phyloP scores from a whole-genome alignment of 1,140 invertebrate species.

The Nomia melanderi region DNA sequence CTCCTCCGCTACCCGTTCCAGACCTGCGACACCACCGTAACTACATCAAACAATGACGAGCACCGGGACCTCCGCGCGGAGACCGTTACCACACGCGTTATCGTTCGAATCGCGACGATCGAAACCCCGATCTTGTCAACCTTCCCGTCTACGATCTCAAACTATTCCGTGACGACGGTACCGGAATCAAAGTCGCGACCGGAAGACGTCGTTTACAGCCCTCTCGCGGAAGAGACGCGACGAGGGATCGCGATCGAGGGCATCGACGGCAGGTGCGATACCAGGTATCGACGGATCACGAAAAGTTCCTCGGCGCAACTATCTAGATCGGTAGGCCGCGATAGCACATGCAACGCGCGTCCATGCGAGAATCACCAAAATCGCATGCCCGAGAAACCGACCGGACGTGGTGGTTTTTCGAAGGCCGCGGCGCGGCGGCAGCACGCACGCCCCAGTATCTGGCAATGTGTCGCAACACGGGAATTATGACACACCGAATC shows the following conservation, averaged over 20 bases:
- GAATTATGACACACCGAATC: slow-evolving; percentile 18
- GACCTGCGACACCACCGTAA: slow-evolving; percentile 85
- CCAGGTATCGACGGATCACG: background rate
- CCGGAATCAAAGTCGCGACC: too few species aligned
- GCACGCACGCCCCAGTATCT: slow-evolving; percentile 40
- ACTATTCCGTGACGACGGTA: too few species aligned
- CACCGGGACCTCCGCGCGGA: slow-evolving; percentile 42
- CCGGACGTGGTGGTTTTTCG: slow-evolving; percentile 57
- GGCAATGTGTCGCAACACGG: slow-evolving; percentile 16
- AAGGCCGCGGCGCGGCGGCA: slow-evolving; percentile 44
- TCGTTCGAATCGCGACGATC: too few species aligned
- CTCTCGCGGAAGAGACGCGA: too few species aligned
- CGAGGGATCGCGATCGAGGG: too few species aligned
- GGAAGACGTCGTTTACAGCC: too few species aligned
- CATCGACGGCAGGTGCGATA: background rate
- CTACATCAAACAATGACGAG: slow-evolving; percentile 76
- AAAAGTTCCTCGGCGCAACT: slow-evolving; percentile 12
- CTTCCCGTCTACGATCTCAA: too few species aligned
- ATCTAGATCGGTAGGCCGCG: slow-evolving; percentile 27
- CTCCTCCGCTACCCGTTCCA: slow-evolving; percentile 97
- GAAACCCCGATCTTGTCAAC: too few species aligned
- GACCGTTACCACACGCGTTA: too few species aligned
- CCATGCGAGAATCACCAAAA: slow-evolving; percentile 50
- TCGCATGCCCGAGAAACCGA: slow-evolving; percentile 59
- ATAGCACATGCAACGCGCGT: slow-evolving; percentile 7